Base-by-base conservation (phyloP, 2,888 invertebrate genomes). In the Elegia similella region DNA sequence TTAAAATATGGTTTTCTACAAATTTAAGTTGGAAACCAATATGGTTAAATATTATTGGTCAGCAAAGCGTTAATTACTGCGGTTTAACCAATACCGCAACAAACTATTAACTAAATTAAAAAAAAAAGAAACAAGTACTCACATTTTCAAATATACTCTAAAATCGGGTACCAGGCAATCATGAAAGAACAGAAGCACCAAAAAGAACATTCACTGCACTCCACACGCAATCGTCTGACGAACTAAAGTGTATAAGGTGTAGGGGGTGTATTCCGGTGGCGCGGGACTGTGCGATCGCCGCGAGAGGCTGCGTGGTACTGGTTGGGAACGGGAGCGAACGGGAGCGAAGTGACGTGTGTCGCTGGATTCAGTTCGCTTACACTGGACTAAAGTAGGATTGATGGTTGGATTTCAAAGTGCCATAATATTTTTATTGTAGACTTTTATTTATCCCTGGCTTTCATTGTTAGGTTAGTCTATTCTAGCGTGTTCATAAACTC, bases 261-360 rank as follows among this genome's bases (percentile, higher is more conserved):
- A 60, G 55, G 61, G 59, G 59, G 56, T 63, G 65, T 64, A 60
- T 63, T 63, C 34, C 8, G 13, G 7, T 54, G 15, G 57, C 62
- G 62, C 66, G 59, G 59, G 60, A 64, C 75, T 76, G 75, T 76
- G 81, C 68, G 75, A 60, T 73, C 83, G 64, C 80, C 59, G 55
- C 79, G 70, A 85, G 86, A 87, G 84, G 85, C 89, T 88, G 89
- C 74, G 78, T 84, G 78, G 73, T 82, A 89, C 89, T 89, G 88
- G 84, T 60, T 71, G 66, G 55, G 60, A 69, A 65, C 66, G 76
- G 76, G 80, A 79, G 72, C 73, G 76, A 76, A 72, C 76, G 80
- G 78, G 81, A 78, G 73, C 74, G 70, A 66, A 69, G 69, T 79
- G 80, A 83, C 78, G 77, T 75, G 68, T 63, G 76, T 78, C 80